phyloP scores from a whole-genome alignment of 2,797 vertebrate genomes.

The Rhinatrema bivittatum region DNA sequence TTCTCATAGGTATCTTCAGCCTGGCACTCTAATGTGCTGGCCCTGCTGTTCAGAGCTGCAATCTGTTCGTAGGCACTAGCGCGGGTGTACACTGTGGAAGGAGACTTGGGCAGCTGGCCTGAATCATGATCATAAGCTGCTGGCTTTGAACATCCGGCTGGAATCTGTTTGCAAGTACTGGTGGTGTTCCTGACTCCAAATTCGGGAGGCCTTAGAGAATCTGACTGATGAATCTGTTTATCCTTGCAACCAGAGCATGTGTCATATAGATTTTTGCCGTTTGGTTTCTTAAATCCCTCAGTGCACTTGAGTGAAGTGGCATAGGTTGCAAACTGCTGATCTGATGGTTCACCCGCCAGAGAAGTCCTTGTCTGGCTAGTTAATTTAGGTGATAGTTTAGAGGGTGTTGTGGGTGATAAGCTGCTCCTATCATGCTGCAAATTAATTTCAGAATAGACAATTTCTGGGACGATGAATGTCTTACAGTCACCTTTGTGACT shows the following conservation, averaged over 20 bases:
- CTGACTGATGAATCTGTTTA: background rate
- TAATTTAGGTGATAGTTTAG: slow-evolving; percentile 39
- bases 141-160: background rate
- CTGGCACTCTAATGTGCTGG: background rate
- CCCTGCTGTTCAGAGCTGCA: background rate
- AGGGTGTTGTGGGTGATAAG: slow-evolving; percentile 32
- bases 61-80: slow-evolving; percentile 15
- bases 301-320: background rate
- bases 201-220: background rate
- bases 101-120: background rate
- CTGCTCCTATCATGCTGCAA: slow-evolving; percentile 40
- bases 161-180: slow-evolving; percentile 30
- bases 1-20: slow-evolving; percentile 38
- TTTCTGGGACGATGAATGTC: background rate
- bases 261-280: background rate
- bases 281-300: background rate
- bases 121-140: slow-evolving; percentile 43
- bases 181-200: background rate
- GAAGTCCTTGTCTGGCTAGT: slow-evolving; percentile 6
- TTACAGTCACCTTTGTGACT: slow-evolving; percentile 1
- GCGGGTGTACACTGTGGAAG: no score
- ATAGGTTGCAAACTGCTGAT: slow-evolving; percentile 1
- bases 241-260: background rate
- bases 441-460: slow-evolving; percentile 50
- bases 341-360: background rate